Evolutionary conservation across 2,797 vertebrate genomes (phyloP), one percentile per base, ranked within the genome.

Genomic region (Helarctos malayanus): DNA sequence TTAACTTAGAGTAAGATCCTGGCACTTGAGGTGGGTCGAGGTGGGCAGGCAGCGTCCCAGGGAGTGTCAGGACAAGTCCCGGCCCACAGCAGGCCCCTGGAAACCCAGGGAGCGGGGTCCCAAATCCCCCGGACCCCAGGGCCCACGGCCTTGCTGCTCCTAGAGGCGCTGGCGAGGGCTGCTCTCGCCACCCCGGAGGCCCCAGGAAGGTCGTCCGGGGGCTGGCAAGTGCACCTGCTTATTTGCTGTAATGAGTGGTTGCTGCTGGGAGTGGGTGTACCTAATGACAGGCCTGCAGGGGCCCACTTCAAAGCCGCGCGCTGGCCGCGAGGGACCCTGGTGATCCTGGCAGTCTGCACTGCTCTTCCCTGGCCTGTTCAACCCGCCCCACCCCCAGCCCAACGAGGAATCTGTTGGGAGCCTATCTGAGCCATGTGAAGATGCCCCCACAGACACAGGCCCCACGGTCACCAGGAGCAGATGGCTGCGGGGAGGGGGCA

Each of bases 21-120:
- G 6, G 73, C 16, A 2, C 11, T 10, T 0, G 0, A 38, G 63
- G 75, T 18, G 9, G 23, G n/a, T 16, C 0, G 1, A 0, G 13
- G 57, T 2, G 23, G 21, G 89, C 49, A 59, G 84, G 78, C 9
- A 2, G 92, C 21, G n/a, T 41, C 21, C 45, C 52, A 8, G 0
- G 32, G 38, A 45, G 18, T 15, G 4, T 29, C 41, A 14, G 59
- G 65, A 61, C 27, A 13, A 25, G 1, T 12, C 21, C 7, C 0
- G 13, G 21, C 18, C 69, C 1, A 25, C 3, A 1, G 41, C 38
- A 29, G 63, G n/a, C 32, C n/a, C 49, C 23, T 29, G 57, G 56
- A 3, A 21, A 13, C 54, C 11, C 6, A 3, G 63, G 1, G 9
- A 23, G 21, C 23, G 6, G 15, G 63, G 61, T 54, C 25, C 18